These are phyloP conservation scores for Ahaetulla prasina DNA, from an alignment of 2,113 vertebrate species.

Conservation along the genomic window DNA sequence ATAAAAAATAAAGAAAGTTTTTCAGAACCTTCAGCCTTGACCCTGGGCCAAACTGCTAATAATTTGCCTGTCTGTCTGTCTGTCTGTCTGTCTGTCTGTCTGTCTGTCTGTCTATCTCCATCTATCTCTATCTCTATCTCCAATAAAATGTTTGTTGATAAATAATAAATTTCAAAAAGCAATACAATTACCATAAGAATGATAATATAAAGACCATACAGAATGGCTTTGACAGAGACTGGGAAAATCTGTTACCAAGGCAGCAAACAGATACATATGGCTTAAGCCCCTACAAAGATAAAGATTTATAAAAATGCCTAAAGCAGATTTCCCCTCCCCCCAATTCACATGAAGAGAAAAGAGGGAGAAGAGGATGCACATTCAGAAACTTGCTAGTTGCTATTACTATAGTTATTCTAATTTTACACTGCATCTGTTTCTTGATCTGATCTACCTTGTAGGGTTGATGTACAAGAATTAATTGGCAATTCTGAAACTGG, in stretches of 20 bases:
- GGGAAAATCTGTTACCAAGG: neutral
- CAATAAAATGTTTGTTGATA: neutral
- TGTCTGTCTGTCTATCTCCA: rapidly evolving
- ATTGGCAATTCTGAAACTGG: neutral
- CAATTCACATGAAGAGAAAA: neutral
- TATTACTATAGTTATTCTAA: neutral
- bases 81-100: too few species aligned
- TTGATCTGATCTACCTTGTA: neutral
- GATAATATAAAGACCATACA: neutral
- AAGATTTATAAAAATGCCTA: neutral
- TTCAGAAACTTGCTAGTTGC: neutral
- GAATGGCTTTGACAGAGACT: neutral
- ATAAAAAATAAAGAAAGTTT: neutral
- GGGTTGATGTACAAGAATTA: neutral
- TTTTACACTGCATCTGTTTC: neutral
- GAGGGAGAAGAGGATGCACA: neutral
- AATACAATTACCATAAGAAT: neutral
- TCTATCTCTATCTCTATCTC: rapidly evolving
- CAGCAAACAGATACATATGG: neutral
- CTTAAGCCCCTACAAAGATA: neutral
- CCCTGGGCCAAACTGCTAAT: too few species aligned
- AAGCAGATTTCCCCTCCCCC: neutral
- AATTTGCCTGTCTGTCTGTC: too few species aligned
- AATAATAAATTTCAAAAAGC: neutral
- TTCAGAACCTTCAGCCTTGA: neutral